Evolutionary conservation across 2,113 vertebrate species (phyloP).

Genomic region (Myotis davidii): DNA sequence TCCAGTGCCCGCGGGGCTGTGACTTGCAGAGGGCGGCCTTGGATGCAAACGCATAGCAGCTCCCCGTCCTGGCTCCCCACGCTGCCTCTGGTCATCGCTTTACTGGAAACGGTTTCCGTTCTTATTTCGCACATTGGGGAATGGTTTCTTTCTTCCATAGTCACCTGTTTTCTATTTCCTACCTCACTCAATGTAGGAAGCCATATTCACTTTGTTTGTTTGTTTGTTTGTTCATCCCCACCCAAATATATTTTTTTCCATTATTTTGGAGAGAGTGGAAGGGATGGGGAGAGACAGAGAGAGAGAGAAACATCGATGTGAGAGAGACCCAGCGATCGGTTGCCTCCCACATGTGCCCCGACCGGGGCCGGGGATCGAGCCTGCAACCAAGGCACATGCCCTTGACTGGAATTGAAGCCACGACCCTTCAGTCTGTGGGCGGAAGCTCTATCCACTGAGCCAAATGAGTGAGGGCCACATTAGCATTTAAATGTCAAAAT

Average conservation of each 20-base stretch:
- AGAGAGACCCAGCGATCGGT: no score
- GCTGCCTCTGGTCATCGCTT: background rate
- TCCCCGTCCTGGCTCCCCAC: conserved; percentile 43
- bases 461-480: background rate
- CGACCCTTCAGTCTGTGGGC: no score
- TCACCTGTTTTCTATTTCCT: conserved; percentile 20
- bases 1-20: conserved; percentile 74
- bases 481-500: conserved; percentile 68
- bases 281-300: no score
- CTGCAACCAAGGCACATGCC: no score
- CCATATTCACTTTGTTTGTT: background rate
- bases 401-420: no score
- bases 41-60: background rate
- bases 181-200: conserved; percentile 29
- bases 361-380: no score
- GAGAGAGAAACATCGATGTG: no score
- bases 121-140: background rate
- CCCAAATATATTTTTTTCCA: no score
- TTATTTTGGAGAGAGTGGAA: no score
- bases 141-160: background rate
- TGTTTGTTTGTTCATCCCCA: no score
- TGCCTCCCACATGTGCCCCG: no score
- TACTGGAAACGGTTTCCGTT: background rate
- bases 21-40: conserved; percentile 67
- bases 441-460: no score